Evolutionary conservation across 2,797 vertebrate species (phyloP).

Genomic region (Dermochelys coriacea): DNA sequence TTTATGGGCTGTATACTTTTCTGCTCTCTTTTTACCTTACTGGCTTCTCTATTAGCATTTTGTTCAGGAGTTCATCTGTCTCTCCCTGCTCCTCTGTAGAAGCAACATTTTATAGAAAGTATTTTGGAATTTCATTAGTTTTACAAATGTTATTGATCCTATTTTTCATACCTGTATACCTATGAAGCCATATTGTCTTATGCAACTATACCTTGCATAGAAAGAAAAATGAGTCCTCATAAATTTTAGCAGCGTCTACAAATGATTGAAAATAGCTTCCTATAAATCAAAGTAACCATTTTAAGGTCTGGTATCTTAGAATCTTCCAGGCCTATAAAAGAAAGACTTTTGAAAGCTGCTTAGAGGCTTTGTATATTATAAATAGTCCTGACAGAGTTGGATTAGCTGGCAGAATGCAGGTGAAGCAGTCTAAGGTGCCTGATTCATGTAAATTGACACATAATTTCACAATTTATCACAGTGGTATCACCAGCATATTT

Average conservation of each 20-base stretch:
- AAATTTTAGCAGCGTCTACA: not conserved
- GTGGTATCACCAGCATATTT: not conserved
- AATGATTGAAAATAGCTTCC: not conserved
- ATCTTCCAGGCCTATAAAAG: not conserved
- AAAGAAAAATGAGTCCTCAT: not conserved
- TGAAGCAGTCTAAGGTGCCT: not conserved
- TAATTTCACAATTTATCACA: not conserved
- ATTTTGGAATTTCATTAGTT: not conserved
- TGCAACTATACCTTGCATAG: not conserved
- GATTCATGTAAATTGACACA: not conserved
- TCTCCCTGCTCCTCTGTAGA: not conserved
- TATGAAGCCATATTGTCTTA: not conserved
- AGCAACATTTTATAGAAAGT: not conserved
- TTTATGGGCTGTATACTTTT: not conserved
- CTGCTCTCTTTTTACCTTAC: not conserved
- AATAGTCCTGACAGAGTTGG: not conserved
- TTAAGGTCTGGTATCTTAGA: not conserved
- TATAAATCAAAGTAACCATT: not conserved
- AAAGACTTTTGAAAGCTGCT: not conserved
- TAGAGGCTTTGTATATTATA: rapidly evolving
- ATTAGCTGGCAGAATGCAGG: not conserved
- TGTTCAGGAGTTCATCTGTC: not conserved
- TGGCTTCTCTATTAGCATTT: not conserved
- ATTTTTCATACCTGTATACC: not conserved
- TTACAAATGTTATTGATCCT: not conserved